Base-by-base conservation (phyloP, 2,797 vertebrate genomes). In the Alectoris magna region DNA sequence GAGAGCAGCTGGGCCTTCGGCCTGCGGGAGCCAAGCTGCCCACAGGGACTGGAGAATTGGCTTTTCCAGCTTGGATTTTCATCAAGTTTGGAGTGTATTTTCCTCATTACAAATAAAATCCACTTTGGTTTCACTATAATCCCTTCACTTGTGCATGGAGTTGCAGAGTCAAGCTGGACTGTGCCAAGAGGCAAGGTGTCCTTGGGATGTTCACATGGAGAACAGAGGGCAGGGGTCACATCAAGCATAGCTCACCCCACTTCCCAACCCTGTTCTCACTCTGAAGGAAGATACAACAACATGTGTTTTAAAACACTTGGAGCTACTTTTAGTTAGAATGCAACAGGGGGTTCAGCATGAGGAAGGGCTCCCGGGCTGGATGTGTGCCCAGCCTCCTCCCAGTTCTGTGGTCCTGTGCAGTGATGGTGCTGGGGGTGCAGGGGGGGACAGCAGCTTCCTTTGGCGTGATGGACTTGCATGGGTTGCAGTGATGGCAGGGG, bases 1-100 rank as follows among this genome's bases (percentile, higher is more conserved):
- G 60, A 48, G 74, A 90, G 62, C 71, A 93, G 79, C 70, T 89
- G 91, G 79, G 39, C 24, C 49, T 72, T 74, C 44, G 27, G 31
- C 31, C 39, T 41, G 27, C 44, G 64, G 39, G 46, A 83, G 68
- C 39, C 59, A 43, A 63, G 51, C 77, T 68, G 77, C 84, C 85
- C 82, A 60, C 26, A 63, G 55, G 72, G 62, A 46, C 5, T 8
- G 63, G 63, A 71, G 85, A 79, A 59, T 84, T 69, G 51, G 51
- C 71, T 95, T 73, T 48, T 14, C 68, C 43, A 31, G 43, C 84
- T 78, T 68, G 4, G 51, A 27, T 79, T 91, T 76, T 69, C 64
- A 56, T 87, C 86, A 21, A 6, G 49, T 84, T 44, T 62, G 23
- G 64, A 66, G 68, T 7, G n/a, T 36, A 27, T 84, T 93, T 92